Conservation (phyloP, 30 jellyfish, hydroid and myxozoan species). For the Cassiopea andromeda region DNA sequence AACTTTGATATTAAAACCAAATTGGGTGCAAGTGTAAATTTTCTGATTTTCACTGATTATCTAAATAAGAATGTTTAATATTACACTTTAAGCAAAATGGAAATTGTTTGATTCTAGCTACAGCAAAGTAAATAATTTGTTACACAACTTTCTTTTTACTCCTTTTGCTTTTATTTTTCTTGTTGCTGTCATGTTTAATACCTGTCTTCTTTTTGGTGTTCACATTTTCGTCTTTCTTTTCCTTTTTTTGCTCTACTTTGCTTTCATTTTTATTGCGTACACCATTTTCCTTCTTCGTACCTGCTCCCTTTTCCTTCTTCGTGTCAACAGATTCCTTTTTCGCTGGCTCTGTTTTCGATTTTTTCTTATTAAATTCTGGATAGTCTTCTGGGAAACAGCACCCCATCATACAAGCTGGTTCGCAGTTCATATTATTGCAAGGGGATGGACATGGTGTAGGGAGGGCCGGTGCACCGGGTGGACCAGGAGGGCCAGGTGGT, state of each 20-base stretch:
- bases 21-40: too few species aligned
- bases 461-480: slow-evolving; percentile 68
- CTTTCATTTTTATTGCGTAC: not conserved
- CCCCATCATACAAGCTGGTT: slow-evolving; percentile 69
- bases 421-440: slow-evolving; percentile 49
- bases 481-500: slow-evolving; percentile 69
- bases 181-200: not conserved
- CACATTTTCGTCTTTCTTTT: not conserved
- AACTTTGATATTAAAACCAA: too few species aligned
- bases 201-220: not conserved
- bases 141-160: not conserved
- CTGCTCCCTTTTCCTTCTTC: slow-evolving; percentile 5
- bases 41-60: too few species aligned
- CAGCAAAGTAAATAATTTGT: not conserved
- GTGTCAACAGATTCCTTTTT: slow-evolving; percentile 5
- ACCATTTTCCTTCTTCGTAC: not conserved
- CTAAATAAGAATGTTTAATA: too few species aligned
- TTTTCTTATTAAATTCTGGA: slow-evolving; percentile 23
- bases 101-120: too few species aligned
- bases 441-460: slow-evolving; percentile 67
- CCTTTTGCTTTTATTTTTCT: not conserved
- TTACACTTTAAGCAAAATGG: too few species aligned
- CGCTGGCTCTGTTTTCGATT: not conserved
- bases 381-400: slow-evolving; percentile 58
- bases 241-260: not conserved